A percentile compares a stretch with the other conserved stretches of the same genome.
Evolutionary conservation across 2,888 invertebrate species (phyloP).

Genomic region (Podotricha telesiphe): DNA sequence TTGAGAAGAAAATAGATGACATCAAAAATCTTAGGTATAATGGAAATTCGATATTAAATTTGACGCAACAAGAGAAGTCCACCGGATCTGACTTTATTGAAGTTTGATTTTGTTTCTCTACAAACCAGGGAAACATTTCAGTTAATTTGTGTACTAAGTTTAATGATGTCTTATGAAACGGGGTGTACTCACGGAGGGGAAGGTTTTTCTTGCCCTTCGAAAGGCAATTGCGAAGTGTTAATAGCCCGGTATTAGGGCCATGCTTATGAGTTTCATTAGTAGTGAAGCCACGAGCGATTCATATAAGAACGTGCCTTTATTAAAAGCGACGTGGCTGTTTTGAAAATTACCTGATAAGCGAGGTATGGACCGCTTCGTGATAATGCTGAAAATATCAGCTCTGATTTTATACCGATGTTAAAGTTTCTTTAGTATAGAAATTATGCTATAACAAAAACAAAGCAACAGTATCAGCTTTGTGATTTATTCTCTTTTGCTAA

Average conservation of each 20-base stretch:
- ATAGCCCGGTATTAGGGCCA: constrained; percentile 73
- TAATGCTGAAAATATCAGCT: constrained; percentile 27
- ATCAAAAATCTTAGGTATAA: constrained; percentile 21
- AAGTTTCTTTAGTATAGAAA: neutral
- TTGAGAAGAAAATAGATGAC: constrained; percentile 25
- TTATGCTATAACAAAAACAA: constrained; percentile 2
- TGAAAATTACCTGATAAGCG: constrained; percentile 64
- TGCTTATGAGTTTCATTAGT: constrained; percentile 80
- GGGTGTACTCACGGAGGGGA: constrained; percentile 56
- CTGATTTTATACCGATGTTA: constrained; percentile 23
- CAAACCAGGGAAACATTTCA: constrained; percentile 39
- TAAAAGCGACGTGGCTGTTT: constrained; percentile 75
- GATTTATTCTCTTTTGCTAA: neutral
- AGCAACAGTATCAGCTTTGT: neutral
- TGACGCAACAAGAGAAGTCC: neutral
- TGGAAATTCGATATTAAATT: constrained; percentile 32
- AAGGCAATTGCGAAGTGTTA: constrained; percentile 75
- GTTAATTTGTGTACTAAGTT: constrained; percentile 71
- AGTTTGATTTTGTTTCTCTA: constrained; percentile 36
- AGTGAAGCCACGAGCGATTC: constrained; percentile 74
- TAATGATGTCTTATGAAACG: constrained; percentile 65
- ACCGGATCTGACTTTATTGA: constrained; percentile 16
- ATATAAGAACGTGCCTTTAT: constrained; percentile 77
- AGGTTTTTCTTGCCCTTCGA: constrained; percentile 65
- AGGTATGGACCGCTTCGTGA: constrained; percentile 36